phyloP scores from a whole-genome alignment of 2,888 invertebrate species.

The Halocaridina rubra region DNA sequence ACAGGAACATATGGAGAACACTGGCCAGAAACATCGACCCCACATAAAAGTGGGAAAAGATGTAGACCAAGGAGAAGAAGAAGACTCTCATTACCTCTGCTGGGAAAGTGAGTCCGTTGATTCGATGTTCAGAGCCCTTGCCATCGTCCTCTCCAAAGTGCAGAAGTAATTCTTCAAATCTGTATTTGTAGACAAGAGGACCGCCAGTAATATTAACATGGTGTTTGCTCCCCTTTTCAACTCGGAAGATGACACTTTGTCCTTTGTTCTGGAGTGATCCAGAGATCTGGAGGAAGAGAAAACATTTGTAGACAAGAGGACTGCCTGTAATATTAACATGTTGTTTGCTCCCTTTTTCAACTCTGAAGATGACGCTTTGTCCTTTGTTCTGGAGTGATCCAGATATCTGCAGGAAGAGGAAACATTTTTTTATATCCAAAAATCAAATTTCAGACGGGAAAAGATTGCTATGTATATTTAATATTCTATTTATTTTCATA shows the following conservation, averaged over 20 bases:
- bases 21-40: too few species aligned
- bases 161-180: slow-evolving; percentile 94
- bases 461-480: too few species aligned
- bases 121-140: slow-evolving; percentile 94
- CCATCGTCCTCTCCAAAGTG: slow-evolving; percentile 92
- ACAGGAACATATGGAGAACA: too few species aligned
- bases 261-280: slow-evolving; percentile 93
- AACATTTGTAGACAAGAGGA: slow-evolving; percentile 91
- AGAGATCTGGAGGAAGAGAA: slow-evolving; percentile 72
- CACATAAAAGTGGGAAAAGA: too few species aligned
- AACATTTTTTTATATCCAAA: too few species aligned
- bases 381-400: slow-evolving; percentile 93
- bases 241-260: slow-evolving; percentile 90
- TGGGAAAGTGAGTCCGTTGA: slow-evolving; percentile 94
- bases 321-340: slow-evolving; percentile 96
- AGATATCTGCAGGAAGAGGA: slow-evolving; percentile 72
- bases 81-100: slow-evolving; percentile 92
- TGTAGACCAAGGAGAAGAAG: too few species aligned
- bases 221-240: slow-evolving; percentile 89
- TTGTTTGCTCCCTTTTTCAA: slow-evolving; percentile 89
- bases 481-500: too few species aligned
- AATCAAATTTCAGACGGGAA: too few species aligned
- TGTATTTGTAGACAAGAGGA: slow-evolving; percentile 93
- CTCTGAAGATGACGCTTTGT: slow-evolving; percentile 90
- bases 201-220: slow-evolving; percentile 96